These are phyloP conservation scores for Amphiura filiformis DNA, from an alignment of 35 echinoderm and acorn worm genomes.

Conservation along the genomic window DNA sequence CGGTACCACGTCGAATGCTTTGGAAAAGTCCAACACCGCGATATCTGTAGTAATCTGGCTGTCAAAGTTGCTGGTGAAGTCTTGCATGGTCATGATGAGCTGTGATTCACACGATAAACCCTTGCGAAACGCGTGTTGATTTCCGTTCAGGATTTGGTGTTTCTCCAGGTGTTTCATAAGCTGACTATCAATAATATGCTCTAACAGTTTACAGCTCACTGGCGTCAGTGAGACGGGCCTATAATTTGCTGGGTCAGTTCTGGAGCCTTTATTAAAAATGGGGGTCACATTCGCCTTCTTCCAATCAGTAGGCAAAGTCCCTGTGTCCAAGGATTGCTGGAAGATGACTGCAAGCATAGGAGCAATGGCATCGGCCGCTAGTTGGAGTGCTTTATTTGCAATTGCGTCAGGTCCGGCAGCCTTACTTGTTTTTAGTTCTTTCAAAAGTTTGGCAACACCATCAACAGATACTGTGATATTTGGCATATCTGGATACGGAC, in stretches of 20 bases:
- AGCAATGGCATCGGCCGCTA: slow-evolving; percentile 42
- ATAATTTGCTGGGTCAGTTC: slow-evolving; percentile 41
- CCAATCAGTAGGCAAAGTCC: slow-evolving; percentile 41
- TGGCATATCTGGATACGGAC: neutral
- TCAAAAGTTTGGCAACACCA: neutral
- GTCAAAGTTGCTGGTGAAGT: slow-evolving; percentile 21
- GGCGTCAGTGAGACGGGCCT: slow-evolving; percentile 24
- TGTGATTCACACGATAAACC: slow-evolving; percentile 22
- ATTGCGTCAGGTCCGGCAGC: slow-evolving; percentile 40
- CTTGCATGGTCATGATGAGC: slow-evolving; percentile 25
- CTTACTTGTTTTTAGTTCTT: slow-evolving; percentile 14
- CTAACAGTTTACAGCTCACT: slow-evolving; percentile 32
- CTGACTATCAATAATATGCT: slow-evolving; percentile 38
- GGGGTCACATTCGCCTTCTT: slow-evolving; percentile 25
- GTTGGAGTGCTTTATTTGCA: neutral
- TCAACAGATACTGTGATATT: neutral
- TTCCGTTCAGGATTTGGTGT: slow-evolving; percentile 11
- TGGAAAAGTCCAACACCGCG: slow-evolving; percentile 16
- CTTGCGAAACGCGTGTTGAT: slow-evolving; percentile 41
- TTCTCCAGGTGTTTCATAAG: slow-evolving; percentile 14
- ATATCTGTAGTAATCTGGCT: slow-evolving; percentile 15
- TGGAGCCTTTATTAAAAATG: slow-evolving; percentile 46
- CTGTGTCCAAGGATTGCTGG: slow-evolving; percentile 22
- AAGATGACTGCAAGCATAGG: slow-evolving; percentile 22
- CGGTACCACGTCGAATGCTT: slow-evolving; percentile 34